Percentiles rank a stretch among this genome's conserved stretches.
Conservation (phyloP, 2,113 vertebrate species). For the Brachypteracias leptosomus region DNA sequence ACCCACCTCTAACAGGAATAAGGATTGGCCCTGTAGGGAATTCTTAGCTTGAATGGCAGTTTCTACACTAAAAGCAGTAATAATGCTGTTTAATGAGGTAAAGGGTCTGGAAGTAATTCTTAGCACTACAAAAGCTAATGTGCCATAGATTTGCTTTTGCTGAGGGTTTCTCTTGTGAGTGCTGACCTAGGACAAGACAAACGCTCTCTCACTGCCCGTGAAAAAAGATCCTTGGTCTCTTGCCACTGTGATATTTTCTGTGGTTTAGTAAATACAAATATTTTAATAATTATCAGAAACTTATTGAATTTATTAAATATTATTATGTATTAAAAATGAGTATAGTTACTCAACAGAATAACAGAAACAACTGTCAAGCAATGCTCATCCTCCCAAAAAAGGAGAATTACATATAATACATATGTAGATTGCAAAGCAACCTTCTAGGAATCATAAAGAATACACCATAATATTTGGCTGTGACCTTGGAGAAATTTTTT, state of each 20-base stretch:
- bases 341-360: background rate
- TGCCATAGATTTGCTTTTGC: background rate
- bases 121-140: background rate
- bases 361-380: background rate
- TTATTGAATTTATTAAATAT: background rate
- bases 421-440: background rate
- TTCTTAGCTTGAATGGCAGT: background rate
- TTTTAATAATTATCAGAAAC: background rate
- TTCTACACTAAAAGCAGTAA: background rate
- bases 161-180: background rate
- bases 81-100: background rate
- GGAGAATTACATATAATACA: background rate
- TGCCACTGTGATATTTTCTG: background rate
- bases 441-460: background rate
- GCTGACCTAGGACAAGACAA: background rate
- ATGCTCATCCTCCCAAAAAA: background rate
- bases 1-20: background rate
- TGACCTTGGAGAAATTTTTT: background rate
- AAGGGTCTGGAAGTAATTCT: background rate
- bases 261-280: background rate
- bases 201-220: background rate
- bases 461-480: background rate
- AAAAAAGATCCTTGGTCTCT: background rate
- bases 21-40: background rate
- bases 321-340: background rate